These are phyloP conservation scores for Eueides isabella DNA, from an alignment of 1,140 invertebrate genomes.

Conservation along the genomic window DNA sequence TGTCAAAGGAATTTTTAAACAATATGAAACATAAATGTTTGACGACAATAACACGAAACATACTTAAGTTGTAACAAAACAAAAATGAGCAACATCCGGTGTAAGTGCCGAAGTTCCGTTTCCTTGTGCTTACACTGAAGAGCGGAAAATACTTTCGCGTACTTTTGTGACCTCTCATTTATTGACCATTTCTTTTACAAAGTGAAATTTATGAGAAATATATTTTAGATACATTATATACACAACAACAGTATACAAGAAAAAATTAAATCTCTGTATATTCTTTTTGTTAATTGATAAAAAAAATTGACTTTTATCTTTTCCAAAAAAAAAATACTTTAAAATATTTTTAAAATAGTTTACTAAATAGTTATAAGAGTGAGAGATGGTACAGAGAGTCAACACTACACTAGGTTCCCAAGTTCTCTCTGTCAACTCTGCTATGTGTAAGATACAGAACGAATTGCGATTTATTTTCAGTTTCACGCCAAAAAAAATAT, in stretches of 20 bases:
- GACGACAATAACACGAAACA: neutral
- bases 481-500: no score
- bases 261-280: neutral
- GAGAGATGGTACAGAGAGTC: no score
- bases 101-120: slow-evolving; percentile 15
- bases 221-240: neutral
- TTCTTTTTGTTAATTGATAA: no score
- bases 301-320: no score
- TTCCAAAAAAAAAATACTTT: no score
- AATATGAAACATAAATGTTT: neutral
- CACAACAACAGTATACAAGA: neutral
- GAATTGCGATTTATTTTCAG: no score
- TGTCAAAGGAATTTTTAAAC: neutral
- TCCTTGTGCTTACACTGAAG: neutral
- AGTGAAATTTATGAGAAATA: neutral
- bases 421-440: no score
- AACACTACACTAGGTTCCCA: no score
- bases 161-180: slow-evolving; percentile 14
- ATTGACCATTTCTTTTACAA: neutral
- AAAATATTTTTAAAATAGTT: no score
- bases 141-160: slow-evolving; percentile 6
- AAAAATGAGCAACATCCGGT: slow-evolving; percentile 1
- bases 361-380: no score
- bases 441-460: no score
- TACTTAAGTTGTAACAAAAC: neutral